phyloP scores from a whole-genome alignment of 2,888 invertebrate species.

The Mesoligia furuncula region DNA sequence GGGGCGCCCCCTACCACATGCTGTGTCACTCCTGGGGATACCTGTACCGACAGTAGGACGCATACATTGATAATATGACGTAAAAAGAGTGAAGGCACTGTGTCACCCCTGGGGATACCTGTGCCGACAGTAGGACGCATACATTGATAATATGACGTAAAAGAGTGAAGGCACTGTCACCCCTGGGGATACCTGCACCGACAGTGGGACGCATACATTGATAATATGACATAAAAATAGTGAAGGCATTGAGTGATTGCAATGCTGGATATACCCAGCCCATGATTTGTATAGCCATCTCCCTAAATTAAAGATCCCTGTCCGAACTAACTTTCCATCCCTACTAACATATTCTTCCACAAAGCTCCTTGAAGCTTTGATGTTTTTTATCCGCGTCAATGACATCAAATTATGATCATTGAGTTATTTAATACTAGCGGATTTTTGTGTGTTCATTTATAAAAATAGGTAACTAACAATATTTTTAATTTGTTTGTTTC shows the following conservation, averaged over 20 bases:
- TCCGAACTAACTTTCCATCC: too few species aligned
- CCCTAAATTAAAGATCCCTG: too few species aligned
- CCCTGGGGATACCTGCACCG: conserved; percentile 72
- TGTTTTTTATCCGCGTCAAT: too few species aligned
- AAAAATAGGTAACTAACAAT: too few species aligned
- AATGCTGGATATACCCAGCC: too few species aligned
- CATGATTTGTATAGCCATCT: too few species aligned
- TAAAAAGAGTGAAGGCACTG: background rate
- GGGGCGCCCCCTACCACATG: conserved; percentile 78
- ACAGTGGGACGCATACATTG: conserved; percentile 31
- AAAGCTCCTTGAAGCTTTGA: too few species aligned
- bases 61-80: conserved; percentile 36
- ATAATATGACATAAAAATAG: conserved; percentile 13
- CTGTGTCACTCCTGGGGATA: conserved; percentile 79
- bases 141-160: conserved; percentile 38
- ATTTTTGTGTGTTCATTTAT: too few species aligned
- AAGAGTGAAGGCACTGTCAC: conserved; percentile 71
- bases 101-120: conserved; percentile 78
- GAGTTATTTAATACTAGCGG: too few species aligned
- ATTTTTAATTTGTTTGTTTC: too few species aligned
- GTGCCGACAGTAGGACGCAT: conserved; percentile 30
- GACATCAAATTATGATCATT: too few species aligned
- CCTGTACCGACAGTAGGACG: conserved; percentile 60
- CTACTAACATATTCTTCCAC: too few species aligned
- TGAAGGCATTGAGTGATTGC: background rate